Conservation (phyloP, 30 jellyfish, hydroid and myxozoan species). For the Pelagia noctiluca region DNA sequence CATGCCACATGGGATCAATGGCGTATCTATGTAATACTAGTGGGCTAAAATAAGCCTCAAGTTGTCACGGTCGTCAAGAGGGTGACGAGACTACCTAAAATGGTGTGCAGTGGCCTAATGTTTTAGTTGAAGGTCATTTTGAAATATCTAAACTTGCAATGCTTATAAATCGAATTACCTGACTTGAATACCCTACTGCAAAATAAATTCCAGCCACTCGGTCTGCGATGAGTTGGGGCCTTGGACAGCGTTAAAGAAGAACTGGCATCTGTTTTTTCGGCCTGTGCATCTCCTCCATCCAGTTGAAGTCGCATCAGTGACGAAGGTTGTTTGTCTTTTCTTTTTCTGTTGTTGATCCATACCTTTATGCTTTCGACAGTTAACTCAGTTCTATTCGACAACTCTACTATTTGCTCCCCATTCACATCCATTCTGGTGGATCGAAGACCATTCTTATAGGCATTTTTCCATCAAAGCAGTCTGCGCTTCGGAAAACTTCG, state of each 20-base stretch:
- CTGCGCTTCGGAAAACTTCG: conserved; percentile 5
- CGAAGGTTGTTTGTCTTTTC: background rate
- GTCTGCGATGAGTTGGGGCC: conserved; percentile 3
- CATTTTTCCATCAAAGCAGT: conserved; percentile 1
- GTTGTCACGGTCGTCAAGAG: background rate
- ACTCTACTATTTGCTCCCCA: background rate
- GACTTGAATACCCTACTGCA: background rate
- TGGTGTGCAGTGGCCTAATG: conserved; percentile 2
- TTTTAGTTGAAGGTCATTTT: background rate
- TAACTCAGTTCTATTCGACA: background rate
- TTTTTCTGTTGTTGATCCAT: background rate
- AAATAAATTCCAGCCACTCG: conserved; percentile 5
- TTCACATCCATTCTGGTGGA: conserved; percentile 2
- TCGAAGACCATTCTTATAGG: background rate
- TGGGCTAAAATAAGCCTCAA: background rate
- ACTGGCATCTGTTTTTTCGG: conserved; percentile 4
- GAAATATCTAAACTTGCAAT: background rate
- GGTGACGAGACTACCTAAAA: background rate
- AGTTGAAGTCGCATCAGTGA: background rate
- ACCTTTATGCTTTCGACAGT: conserved; percentile 1
- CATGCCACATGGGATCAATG: background rate
- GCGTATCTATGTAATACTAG: background rate
- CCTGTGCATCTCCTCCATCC: background rate
- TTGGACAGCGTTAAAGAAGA: background rate
- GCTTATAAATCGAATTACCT: background rate